A percentile compares a stretch with the other conserved stretches of the same genome.
phyloP scores from a whole-genome alignment of 2,797 vertebrate genomes.

The Periparus ater region DNA sequence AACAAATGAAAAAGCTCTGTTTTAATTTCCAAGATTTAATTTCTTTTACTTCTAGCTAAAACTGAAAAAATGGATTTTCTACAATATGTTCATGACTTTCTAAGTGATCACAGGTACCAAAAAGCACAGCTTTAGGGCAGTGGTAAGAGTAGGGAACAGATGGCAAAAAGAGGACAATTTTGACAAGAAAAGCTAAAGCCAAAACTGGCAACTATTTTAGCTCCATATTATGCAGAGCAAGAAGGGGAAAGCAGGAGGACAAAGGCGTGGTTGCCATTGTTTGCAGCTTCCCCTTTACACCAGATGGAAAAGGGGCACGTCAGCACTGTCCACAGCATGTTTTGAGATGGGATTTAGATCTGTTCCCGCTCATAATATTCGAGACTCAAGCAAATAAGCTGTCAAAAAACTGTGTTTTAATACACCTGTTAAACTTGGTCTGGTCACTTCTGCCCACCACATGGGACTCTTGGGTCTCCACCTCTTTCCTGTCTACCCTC shows the following conservation, averaged over 20 bases:
- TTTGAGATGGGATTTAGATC: background rate
- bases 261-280: slow-evolving; percentile 26
- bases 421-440: background rate
- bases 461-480: background rate
- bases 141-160: background rate
- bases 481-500: background rate
- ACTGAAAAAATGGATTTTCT: background rate
- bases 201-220: background rate
- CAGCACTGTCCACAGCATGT: background rate
- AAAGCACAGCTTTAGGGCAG: background rate
- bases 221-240: background rate
- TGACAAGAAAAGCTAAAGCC: background rate
- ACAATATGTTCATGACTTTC: background rate
- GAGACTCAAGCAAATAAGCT: background rate
- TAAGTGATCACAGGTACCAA: background rate
- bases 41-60: background rate
- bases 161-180: background rate
- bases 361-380: background rate
- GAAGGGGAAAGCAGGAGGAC: slow-evolving; percentile 26
- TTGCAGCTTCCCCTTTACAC: slow-evolving; percentile 15
- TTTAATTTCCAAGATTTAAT: background rate
- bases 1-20: background rate
- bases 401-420: background rate
- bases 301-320: background rate
- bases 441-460: background rate